Evolutionary conservation across 2,797 vertebrate species (phyloP).

Genomic region (Myiotriccus ornatus): DNA sequence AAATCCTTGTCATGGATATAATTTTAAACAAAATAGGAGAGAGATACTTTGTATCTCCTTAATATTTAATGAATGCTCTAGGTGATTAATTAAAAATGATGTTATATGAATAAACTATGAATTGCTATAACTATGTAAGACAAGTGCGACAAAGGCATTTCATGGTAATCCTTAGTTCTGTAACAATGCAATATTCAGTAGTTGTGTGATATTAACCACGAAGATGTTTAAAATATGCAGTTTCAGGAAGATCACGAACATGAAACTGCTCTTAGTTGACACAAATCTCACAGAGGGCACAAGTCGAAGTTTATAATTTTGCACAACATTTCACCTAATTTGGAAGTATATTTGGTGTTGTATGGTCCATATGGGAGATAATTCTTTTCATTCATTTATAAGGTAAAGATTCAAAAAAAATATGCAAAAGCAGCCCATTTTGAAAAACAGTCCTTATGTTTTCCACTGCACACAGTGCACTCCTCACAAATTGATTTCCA

Average conservation of each 20-base stretch:
- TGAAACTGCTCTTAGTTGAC: background rate
- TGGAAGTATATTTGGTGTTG: background rate
- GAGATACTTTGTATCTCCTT: background rate
- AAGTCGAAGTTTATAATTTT: background rate
- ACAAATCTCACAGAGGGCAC: background rate
- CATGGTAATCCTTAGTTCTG: background rate
- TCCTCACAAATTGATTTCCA: background rate
- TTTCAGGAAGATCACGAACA: background rate
- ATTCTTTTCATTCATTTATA: background rate
- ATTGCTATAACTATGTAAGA: background rate
- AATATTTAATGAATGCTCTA: conserved; percentile 20
- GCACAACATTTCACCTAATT: background rate
- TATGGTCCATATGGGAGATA: background rate
- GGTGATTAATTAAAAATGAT: conserved; percentile 48
- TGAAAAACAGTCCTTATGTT: background rate
- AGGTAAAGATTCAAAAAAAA: background rate
- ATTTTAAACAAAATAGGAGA: conserved; percentile 22
- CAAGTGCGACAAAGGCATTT: background rate
- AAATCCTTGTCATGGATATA: conserved; percentile 20
- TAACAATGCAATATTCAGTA: background rate
- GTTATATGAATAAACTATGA: conserved; percentile 46
- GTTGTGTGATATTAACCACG: background rate
- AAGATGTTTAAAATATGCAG: background rate
- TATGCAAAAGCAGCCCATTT: background rate
- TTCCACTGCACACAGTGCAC: background rate